phyloP scores from a whole-genome alignment of 2,888 invertebrate species.

The Sarcophaga subvicina region DNA sequence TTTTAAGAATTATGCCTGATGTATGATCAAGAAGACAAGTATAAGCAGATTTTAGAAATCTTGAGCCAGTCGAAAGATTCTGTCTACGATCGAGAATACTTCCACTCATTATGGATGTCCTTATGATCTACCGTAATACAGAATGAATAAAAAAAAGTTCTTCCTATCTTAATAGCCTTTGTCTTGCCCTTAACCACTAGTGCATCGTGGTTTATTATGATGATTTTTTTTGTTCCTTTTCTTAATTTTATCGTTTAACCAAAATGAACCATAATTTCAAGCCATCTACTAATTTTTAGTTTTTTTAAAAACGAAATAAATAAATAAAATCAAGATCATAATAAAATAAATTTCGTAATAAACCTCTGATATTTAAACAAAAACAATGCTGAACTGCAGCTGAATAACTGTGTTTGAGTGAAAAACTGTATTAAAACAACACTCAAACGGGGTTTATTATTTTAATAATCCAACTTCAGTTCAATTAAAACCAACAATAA shows the following conservation, averaged over 20 bases:
- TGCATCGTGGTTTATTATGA: neutral
- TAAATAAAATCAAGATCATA: no score
- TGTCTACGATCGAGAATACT: no score
- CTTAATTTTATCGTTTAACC: slow-evolving; percentile 11
- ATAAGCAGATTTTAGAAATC: no score
- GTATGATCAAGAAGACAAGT: no score
- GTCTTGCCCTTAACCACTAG: neutral
- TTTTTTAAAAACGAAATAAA: slow-evolving; percentile 4
- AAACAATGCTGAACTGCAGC: slow-evolving; percentile 35
- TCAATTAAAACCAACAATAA: slow-evolving; percentile 47
- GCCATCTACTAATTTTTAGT: slow-evolving; percentile 28
- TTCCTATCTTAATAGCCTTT: no score
- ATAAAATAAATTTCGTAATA: slow-evolving; percentile 34
- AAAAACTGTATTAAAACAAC: no score
- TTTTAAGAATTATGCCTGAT: no score
- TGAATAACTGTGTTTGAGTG: neutral
- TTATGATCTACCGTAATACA: no score
- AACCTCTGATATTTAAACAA: slow-evolving; percentile 40
- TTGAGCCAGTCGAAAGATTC: no score
- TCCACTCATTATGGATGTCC: no score
- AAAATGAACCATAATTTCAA: neutral
- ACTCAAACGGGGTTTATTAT: slow-evolving; percentile 7
- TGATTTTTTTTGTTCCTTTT: neutral
- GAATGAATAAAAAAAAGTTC: no score
- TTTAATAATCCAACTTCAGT: slow-evolving; percentile 50